Evolutionary conservation across 2,113 vertebrate species (phyloP), one percentile per base, ranked within the genome.

Genomic region (Cromileptes altivelis): DNA sequence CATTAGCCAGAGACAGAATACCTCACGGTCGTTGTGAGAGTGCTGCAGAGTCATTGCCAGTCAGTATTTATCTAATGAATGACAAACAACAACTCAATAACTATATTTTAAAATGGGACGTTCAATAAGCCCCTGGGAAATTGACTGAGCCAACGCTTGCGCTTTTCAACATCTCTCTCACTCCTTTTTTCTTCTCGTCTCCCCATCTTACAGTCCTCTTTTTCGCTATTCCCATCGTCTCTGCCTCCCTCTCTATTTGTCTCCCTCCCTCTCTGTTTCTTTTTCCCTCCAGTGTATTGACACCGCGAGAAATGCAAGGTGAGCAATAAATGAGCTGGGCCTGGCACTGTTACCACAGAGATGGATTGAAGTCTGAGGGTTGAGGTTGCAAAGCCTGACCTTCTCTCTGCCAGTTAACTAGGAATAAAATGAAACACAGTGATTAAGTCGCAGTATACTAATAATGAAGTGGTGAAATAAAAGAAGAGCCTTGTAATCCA

Each of bases 261-360:
- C 73, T 53, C 77, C 27, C 56, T 70, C 52, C 50, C 11, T 67
- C 69, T 83, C 71, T 40, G 21, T 57, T 84, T 79, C 75, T 71
- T 23, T 85, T 74, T 78, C 74, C 70, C 86, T 80, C 57, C 53
- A 40, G 57, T 79, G 68, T 85, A 92, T 89, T 89, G 88, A 88
- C 86, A 91, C 70, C 63, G 87, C 21, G 70, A 92, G 87, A 86
- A 87, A 84, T 90, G 90, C 87, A 88, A 91, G 58, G 85, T 90
- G 85, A 84, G 92, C 93, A 95, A 90, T 93, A 93, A 90, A 81
- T 57, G 76, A 85, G 84, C 74, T 21, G 57, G 49, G 81, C 75
- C 55, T 79, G 75, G 81, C 87, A 82, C 75, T 80, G 89, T 84
- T 79, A 72, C 68, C 78, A 73, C 71, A 65, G 74, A 70, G 78